Base-by-base conservation (phyloP, 2,888 invertebrate species). In the Plemyria rubiginata region DNA sequence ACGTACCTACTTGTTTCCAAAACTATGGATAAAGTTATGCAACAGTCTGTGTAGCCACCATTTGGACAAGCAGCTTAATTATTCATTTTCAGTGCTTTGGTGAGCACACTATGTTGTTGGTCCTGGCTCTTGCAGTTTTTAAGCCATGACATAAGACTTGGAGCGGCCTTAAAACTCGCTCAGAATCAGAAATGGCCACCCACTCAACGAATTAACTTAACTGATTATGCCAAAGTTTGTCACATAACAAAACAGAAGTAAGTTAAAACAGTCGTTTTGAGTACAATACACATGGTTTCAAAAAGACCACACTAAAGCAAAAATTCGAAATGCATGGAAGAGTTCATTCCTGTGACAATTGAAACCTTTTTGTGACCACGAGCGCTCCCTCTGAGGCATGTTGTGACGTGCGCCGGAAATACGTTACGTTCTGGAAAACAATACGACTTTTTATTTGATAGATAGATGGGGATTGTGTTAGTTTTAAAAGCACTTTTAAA, bases 331-430 rank as follows among this genome's bases (percentile, higher is more conserved):
- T 56, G 56, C 57, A 57, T 36, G 32, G 52, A 60, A 66, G 55
- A 64, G 62, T 53, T 45, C 54, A 54, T 16, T 54, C 53, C 54
- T 50, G 57, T 60, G 60, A 51, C 65, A 57, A 61, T 63, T 61
- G 65, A 51, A 61, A 52, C 50, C 60, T 61, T 63, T 66, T 66
- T 63, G 60, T 60, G 65, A 60, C 61, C 65, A 16, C 67, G 57
- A 63, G 59, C 62, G 54, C 54, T 55, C 51, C 52, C 57, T 67
- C 65, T 65, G 67, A 66, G 50, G 48, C 28, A 41, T 36, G 38
- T 43, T 53, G 54, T 57, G 53, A 57, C 63, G 52, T 41, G 49
- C 45, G 51, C 46, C 51, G 53, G 59, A 55, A 59, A 53, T 48
- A 60, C 59, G 59, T 58, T 51, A 52, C 22, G 36, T 32, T 12